phyloP scores from a whole-genome alignment of 2,113 vertebrate species.

The Triplophysa tibetana region DNA sequence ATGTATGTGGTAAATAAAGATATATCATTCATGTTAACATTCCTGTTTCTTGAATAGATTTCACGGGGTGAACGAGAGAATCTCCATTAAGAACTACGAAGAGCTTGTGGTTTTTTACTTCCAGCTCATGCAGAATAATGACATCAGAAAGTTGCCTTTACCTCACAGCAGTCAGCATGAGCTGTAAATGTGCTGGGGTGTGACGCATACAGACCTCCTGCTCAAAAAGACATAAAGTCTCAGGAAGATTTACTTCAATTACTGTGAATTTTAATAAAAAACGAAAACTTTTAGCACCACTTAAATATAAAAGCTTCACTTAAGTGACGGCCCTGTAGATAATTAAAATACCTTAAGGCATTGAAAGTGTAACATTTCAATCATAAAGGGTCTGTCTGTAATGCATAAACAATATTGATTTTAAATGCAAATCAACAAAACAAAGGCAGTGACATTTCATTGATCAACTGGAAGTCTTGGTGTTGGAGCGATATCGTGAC shows the following conservation, averaged over 20 bases:
- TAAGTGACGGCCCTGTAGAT: not conserved
- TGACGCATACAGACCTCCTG: not conserved
- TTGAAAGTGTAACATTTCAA: not conserved
- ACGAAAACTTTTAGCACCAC: not conserved
- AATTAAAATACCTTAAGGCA: not conserved
- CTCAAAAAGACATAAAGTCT: not conserved
- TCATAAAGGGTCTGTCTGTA: not conserved
- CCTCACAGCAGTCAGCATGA: slow-evolving; percentile 78
- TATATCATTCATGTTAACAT: not conserved
- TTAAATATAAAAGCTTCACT: too few relatives aligned
- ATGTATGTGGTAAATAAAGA: too few relatives aligned
- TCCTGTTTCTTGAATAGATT: slow-evolving; percentile 67
- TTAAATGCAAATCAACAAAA: not conserved
- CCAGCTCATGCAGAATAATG: slow-evolving; percentile 87
- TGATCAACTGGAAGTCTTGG: too few relatives aligned
- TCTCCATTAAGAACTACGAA: slow-evolving; percentile 83
- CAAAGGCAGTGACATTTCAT: not conserved
- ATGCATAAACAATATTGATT: not conserved
- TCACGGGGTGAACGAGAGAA: slow-evolving; percentile 91
- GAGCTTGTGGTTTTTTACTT: slow-evolving; percentile 83
- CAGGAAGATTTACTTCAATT: not conserved
- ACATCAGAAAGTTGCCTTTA: slow-evolving; percentile 67
- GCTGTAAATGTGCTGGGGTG: slow-evolving; percentile 66
- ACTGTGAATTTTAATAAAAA: not conserved
- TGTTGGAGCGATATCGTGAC: too few relatives aligned